Conservation (phyloP, 2,113 vertebrate genomes). For the Opisthocomus hoazin region DNA sequence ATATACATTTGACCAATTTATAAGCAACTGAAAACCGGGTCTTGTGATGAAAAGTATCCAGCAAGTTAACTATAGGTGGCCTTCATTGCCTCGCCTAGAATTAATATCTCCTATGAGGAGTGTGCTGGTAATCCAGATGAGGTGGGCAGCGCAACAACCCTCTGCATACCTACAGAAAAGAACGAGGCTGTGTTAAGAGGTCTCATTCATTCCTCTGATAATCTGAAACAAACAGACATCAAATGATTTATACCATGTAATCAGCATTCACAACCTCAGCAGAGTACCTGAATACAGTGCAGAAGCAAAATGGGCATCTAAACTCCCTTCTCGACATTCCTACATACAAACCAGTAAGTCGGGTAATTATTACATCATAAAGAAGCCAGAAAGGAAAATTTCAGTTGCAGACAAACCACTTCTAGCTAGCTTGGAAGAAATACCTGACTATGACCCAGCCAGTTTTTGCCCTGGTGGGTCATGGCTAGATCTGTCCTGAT, state of each 20-base stretch:
- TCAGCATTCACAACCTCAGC: not conserved
- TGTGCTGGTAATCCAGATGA: not conserved
- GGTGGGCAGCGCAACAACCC: not conserved
- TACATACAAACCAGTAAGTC: not conserved
- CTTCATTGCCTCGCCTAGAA: not conserved
- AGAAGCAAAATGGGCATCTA: not conserved
- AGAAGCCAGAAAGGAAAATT: not conserved
- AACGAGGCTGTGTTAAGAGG: not conserved
- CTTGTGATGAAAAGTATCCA: not conserved
- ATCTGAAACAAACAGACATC: constrained; percentile 10
- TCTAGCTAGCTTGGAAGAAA: not conserved
- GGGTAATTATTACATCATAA: not conserved
- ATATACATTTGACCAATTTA: not conserved
- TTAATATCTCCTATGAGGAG: not conserved
- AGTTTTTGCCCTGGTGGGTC: not conserved
- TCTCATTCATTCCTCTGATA: not conserved
- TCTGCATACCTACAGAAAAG: not conserved
- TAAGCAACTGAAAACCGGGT: not conserved
- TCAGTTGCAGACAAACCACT: not conserved
- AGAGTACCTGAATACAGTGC: not conserved
- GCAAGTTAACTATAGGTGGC: not conserved
- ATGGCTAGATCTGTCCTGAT: not conserved
- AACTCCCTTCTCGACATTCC: not conserved
- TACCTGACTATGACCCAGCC: not conserved
- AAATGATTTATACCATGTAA: not conserved